Conservation (phyloP, 64 coral and sea anemone species). For the Platygyra sinensis region DNA sequence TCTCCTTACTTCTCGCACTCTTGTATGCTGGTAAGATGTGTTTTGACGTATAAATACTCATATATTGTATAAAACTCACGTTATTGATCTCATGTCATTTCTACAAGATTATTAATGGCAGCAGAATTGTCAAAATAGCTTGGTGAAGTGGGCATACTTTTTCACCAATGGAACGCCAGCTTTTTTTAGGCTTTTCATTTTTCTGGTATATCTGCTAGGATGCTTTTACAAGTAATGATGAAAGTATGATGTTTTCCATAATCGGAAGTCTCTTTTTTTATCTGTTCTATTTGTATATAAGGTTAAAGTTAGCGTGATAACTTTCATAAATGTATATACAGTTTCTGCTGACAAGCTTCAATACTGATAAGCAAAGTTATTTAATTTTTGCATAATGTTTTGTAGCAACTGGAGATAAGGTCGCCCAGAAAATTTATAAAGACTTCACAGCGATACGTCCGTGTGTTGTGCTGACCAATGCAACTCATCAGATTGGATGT, state of each 20-base stretch:
- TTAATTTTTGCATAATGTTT: background rate
- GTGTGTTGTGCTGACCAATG: conserved; percentile 89
- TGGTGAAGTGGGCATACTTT: background rate
- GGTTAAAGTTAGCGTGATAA: too few species aligned
- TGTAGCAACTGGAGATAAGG: conserved; percentile 57
- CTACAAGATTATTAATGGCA: background rate
- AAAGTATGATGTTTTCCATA: background rate
- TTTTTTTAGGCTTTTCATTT: background rate
- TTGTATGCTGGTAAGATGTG: conserved; percentile 55
- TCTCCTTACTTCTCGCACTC: conserved; percentile 15
- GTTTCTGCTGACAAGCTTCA: too few species aligned
- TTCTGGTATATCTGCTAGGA: background rate
- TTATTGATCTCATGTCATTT: background rate
- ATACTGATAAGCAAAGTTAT: too few species aligned
- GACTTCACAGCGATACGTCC: conserved; percentile 54
- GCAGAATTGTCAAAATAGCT: background rate
- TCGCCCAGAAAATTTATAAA: conserved; percentile 78
- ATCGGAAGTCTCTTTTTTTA: too few species aligned
- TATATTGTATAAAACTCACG: background rate
- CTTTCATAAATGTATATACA: too few species aligned
- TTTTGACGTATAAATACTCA: background rate
- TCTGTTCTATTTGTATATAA: too few species aligned
- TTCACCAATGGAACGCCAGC: too few species aligned
- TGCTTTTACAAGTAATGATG: background rate
- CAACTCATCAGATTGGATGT: conserved; percentile 90